Evolutionary conservation across 2,113 vertebrate genomes (phyloP).

Genomic region (Sigmodon hispidus): DNA sequence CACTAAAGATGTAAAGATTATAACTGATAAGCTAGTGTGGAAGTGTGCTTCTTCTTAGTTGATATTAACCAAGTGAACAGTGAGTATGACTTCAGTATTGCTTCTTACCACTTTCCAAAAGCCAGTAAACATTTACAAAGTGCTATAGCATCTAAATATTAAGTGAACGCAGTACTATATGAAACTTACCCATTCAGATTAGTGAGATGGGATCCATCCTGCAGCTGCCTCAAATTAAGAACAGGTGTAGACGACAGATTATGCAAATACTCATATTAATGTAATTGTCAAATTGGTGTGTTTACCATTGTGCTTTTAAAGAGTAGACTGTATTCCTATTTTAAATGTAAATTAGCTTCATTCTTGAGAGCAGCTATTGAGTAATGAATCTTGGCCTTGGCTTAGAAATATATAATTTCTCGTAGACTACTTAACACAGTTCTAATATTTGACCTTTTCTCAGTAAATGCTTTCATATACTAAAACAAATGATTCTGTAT

Average conservation of each 20-base stretch:
- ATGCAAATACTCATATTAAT: conserved; percentile 90
- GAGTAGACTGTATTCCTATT: conserved; percentile 87
- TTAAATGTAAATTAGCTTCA: conserved; percentile 88
- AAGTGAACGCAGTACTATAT: conserved; percentile 65
- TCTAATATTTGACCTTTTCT: conserved; percentile 74
- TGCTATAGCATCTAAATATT: conserved; percentile 64
- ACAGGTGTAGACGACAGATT: conserved; percentile 89
- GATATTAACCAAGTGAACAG: conserved; percentile 46
- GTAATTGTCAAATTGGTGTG: conserved; percentile 90
- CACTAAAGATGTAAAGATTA: neutral
- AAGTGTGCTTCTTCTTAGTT: neutral
- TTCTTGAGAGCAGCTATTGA: conserved; percentile 85
- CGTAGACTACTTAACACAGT: conserved; percentile 67
- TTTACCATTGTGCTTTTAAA: conserved; percentile 89
- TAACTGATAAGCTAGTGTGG: neutral
- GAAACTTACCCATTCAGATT: conserved; percentile 78
- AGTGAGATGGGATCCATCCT: conserved; percentile 81
- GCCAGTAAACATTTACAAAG: conserved; percentile 14
- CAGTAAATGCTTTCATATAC: conserved; percentile 55
- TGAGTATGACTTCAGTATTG: conserved; percentile 30
- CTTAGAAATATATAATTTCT: conserved; percentile 80
- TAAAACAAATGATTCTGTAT: conserved; percentile 59
- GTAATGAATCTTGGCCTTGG: conserved; percentile 79
- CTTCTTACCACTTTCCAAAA: conserved; percentile 53
- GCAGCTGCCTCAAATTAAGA: conserved; percentile 90